These are phyloP conservation scores for Heliconius himera DNA, from an alignment of 1,140 invertebrate species.

Conservation along the genomic window DNA sequence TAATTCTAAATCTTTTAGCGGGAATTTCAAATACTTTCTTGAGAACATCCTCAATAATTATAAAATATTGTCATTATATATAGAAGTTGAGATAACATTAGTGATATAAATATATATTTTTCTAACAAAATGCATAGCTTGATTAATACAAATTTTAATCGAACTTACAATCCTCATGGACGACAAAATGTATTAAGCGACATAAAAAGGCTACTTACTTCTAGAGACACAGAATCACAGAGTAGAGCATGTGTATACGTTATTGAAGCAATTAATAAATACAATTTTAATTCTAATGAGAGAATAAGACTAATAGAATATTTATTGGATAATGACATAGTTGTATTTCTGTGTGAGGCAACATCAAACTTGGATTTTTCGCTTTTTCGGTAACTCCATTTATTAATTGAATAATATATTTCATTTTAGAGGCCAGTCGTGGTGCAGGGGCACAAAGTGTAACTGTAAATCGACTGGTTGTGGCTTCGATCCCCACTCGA, in stretches of 20 bases:
- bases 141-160: conserved; percentile 64
- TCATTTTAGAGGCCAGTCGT: too few relatives aligned
- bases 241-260: conserved; percentile 69
- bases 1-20: neutral
- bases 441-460: too few relatives aligned
- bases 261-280: conserved; percentile 63
- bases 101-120: neutral
- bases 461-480: too few relatives aligned
- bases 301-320: conserved; percentile 60
- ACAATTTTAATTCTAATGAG: conserved; percentile 58
- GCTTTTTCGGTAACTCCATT: conserved; percentile 61
- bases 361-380: conserved; percentile 68
- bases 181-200: conserved; percentile 69
- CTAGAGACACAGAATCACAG: conserved; percentile 62
- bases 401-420: too few relatives aligned
- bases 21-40: neutral
- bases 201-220: conserved; percentile 69
- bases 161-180: conserved; percentile 70
- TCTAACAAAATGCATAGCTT: conserved; percentile 57
- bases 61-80: neutral
- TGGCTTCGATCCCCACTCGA: too few relatives aligned
- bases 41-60: neutral
- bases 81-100: neutral
- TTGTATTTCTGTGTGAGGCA: conserved; percentile 73
- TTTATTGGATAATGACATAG: conserved; percentile 72